Evolutionary conservation across 2,888 invertebrate species (phyloP), one percentile per base, ranked within the genome.

Genomic region (Parascotia fuliginaria): DNA sequence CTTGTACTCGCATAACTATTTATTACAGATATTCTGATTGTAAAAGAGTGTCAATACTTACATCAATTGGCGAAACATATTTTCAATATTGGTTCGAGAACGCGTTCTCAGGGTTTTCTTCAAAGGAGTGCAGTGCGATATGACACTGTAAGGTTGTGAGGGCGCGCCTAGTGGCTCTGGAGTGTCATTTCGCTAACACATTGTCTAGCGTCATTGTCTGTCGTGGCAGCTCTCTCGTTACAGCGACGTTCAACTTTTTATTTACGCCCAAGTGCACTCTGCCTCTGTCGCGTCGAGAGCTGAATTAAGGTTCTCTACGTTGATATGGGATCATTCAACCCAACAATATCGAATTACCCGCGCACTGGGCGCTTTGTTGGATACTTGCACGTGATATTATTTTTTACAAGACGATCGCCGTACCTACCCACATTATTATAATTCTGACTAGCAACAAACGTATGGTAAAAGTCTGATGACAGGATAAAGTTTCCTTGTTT

Each of bases 271-370:
- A 91, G 90, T 89, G 89, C 91, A 89, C 90, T 90, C 83, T 73
- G 83, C 79, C 80, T 83, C 83, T 81, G 85, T 87, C 82, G 76
- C 79, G 83, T 83, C 77, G 82, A 88, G 89, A 83, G 87, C 85
- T 82, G 89, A 89, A 91, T 90, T 89, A 91, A 89, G 88, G 88
- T 83, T 84, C 89, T 89, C 84, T 67, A 76, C 79, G 83, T 81
- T 87, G 89, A 90, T 91, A 91, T 91, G 91, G 91, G 91, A 89
- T 87, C 89, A 92, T 92, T 92, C 91, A 92, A 89, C 91, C 83
- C 82, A 76, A 79, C 83, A 79, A 87, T 89, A 91, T 92, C 87
- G 84, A 84, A 89, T 92, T 91, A 89, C 91, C 79, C 84, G 86
- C 76, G 83, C 81, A 79, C 81, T 86, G 86, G 83, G 85, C 84